These are phyloP conservation scores for Arvicanthis niloticus DNA, from an alignment of 2,113 vertebrate genomes.

Conservation along the genomic window DNA sequence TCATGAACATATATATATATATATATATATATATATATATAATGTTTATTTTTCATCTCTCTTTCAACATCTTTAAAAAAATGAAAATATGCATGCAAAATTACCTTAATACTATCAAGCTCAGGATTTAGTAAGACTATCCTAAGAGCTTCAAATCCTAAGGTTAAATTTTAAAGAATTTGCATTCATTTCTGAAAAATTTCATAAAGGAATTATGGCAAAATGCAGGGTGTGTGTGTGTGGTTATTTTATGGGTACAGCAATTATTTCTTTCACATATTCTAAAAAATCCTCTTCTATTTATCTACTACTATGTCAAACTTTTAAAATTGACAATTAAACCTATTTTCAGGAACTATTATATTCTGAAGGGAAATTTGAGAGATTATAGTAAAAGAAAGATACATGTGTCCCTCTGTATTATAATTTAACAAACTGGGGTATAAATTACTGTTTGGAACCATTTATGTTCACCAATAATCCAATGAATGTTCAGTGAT, in stretches of 20 bases:
- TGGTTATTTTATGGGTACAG: neutral
- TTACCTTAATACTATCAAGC: neutral
- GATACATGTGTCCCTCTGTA: constrained; percentile 18
- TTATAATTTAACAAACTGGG: constrained; percentile 34
- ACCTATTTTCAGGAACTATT: constrained; percentile 31
- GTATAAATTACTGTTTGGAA: constrained; percentile 48
- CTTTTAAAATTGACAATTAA: constrained; percentile 5
- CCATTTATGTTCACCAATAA: constrained; percentile 56
- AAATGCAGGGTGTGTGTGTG: neutral
- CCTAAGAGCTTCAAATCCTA: neutral
- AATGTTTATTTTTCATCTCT: neutral
- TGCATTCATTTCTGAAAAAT: neutral
- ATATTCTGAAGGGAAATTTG: neutral
- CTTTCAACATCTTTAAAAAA: neutral
- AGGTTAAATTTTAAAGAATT: neutral
- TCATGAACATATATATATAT: too few species aligned
- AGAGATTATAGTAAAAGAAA: constrained; percentile 19
- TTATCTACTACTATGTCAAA: neutral
- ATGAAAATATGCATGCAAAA: neutral
- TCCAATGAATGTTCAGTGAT: constrained; percentile 30
- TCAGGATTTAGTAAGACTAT: neutral
- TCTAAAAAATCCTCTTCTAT: neutral
- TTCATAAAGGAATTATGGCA: neutral
- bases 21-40: too few species aligned
- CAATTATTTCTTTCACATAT: constrained; percentile 3